phyloP scores from a whole-genome alignment of 2,113 vertebrate species.

The Cranoglanis bouderius region DNA sequence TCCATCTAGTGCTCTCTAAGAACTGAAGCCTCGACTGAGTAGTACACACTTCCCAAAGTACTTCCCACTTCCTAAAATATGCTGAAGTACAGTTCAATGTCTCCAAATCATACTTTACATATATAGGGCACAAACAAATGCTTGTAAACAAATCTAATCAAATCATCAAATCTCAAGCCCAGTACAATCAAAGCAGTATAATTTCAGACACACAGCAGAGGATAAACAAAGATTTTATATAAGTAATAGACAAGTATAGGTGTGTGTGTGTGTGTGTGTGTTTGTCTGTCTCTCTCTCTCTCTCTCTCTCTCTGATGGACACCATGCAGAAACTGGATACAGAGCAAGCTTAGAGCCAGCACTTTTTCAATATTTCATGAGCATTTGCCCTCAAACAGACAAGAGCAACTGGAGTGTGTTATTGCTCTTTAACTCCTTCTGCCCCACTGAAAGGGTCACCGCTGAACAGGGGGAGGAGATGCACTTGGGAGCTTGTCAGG shows the following conservation, averaged over 20 bases:
- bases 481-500: neutral
- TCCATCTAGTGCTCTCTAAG: slow-evolving; percentile 1
- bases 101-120: neutral
- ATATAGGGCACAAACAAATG: neutral
- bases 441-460: slow-evolving; percentile 58
- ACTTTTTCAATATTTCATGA: slow-evolving; percentile 73
- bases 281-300: too few species aligned
- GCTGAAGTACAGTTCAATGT: slow-evolving; percentile 15
- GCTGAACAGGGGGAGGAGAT: slow-evolving; percentile 35
- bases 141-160: neutral
- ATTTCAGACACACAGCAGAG: slow-evolving; percentile 12
- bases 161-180: slow-evolving; percentile 19
- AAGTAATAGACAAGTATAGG: slow-evolving; percentile 49
- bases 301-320: too few species aligned
- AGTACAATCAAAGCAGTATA: slow-evolving; percentile 45
- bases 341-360: slow-evolving; percentile 48
- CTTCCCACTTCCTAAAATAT: neutral
- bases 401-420: slow-evolving; percentile 60
- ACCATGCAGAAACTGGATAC: slow-evolving; percentile 53
- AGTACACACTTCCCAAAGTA: neutral
- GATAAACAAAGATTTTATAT: slow-evolving; percentile 25
- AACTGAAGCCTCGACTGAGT: slow-evolving; percentile 11
- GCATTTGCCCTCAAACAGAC: slow-evolving; percentile 54
- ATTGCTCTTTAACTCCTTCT: slow-evolving; percentile 55
- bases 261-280: slow-evolving; percentile 27